Percentiles rank a stretch among this genome's conserved stretches.
These are phyloP conservation scores for Semnopithecus entellus DNA, from an alignment of 2,113 vertebrate species.

Conservation along the genomic window DNA sequence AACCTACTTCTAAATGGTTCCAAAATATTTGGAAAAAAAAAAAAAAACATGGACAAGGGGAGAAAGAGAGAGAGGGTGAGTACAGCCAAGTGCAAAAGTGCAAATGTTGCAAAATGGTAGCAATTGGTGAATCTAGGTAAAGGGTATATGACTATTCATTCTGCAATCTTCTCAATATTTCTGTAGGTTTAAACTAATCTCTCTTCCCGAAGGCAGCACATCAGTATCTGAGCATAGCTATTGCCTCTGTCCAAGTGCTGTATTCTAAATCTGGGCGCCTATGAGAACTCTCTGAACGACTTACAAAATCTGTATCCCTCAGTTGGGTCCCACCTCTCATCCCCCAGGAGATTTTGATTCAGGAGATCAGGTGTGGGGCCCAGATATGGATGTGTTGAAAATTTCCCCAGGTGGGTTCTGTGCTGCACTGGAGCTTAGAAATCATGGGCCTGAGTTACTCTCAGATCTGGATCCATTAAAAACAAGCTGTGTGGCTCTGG, in stretches of 20 bases:
- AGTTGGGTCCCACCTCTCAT: not conserved
- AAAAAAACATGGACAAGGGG: too few species aligned
- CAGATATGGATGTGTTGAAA: not conserved
- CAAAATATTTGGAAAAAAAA: not conserved
- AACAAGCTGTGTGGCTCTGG: not conserved
- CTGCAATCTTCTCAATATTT: not conserved
- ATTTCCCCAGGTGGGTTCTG: not conserved
- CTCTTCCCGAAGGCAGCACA: not conserved
- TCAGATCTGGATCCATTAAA: not conserved
- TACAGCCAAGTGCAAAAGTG: not conserved
- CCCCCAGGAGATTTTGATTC: not conserved
- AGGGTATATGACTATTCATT: not conserved
- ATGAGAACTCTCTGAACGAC: not conserved
- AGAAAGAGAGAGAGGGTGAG: not conserved
- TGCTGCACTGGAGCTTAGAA: not conserved
- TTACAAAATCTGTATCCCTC: not conserved
- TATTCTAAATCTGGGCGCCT: not conserved
- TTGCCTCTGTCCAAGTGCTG: not conserved
- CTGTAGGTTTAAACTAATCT: not conserved
- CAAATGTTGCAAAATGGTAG: not conserved
- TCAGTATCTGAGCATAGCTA: not conserved
- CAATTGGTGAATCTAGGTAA: not conserved
- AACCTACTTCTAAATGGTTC: not conserved
- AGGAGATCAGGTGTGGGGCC: not conserved
- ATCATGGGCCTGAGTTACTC: not conserved